Base-by-base conservation (phyloP, 2,113 vertebrate genomes). In the Chlorocebus sabaeus region DNA sequence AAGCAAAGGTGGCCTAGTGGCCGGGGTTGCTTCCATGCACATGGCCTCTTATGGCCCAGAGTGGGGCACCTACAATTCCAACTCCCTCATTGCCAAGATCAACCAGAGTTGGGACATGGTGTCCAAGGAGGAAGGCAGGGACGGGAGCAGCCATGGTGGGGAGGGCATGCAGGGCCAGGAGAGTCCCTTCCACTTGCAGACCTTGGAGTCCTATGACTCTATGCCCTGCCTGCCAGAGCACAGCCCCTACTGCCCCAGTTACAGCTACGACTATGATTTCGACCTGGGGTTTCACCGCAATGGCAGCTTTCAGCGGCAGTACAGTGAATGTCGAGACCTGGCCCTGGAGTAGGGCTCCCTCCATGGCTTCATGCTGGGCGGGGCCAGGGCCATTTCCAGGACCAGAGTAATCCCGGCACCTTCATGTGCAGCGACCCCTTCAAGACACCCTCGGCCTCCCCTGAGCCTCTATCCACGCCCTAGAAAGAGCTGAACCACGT, bases 21-120 rank as follows among this genome's bases (percentile, higher is more conserved):
- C 97, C 0, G 96, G 97, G 0, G 85, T 78, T 14, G 17, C 97
- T 22, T 11, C 96, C 52, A 55, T 98, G 85, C 97, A 98, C 11
- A 86, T 98, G 67, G 23, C 96, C 35, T 97, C 98, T 12, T 98
- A 98, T 0, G 96, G 97, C 64, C 55, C 97, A 22, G 98, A 98
- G 13, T 9, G 95, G 0, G 89, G 95, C 6, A 45, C 95, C 0
- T 98, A 99, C 94, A 99, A 94, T 85, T 98, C 98, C 0, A 99
- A 99, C 79, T 98, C 99, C 30, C 98, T 99, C 90, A 98, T 99
- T 11, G 98, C 99, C 98, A 99, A 99, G 79, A 99, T 99, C 98
- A 99, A 99, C 96, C 99, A 99, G 90, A 98, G 99, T 1, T 75
- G 99, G 64, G 99, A 99, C 52, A 98, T 99, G 98, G 91, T 99